Evolutionary conservation across 1,140 invertebrate genomes (phyloP).

Genomic region (Radopholus similis): DNA sequence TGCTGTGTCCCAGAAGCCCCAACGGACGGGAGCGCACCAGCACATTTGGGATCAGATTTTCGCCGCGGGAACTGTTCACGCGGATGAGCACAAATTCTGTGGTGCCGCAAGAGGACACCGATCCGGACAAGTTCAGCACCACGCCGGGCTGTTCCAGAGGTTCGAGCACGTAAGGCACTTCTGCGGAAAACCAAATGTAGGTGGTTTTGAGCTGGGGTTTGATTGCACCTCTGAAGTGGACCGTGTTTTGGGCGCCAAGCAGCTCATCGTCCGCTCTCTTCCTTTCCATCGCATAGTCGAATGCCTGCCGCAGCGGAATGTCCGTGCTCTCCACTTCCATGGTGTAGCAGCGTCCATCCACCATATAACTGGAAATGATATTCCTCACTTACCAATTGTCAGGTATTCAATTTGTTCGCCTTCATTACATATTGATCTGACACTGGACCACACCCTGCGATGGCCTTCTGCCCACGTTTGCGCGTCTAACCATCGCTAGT

Average conservation of each 20-base stretch:
- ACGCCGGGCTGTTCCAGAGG: neutral
- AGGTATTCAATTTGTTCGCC: neutral
- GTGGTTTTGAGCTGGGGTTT: neutral
- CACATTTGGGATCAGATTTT: neutral
- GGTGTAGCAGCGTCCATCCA: conserved; percentile 12
- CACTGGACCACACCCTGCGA: neutral
- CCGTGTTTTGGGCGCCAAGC: neutral
- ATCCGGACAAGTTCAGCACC: conserved; percentile 1
- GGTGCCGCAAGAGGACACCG: conserved; percentile 1
- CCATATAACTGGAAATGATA: neutral
- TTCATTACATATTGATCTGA: no score
- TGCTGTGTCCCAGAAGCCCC: neutral
- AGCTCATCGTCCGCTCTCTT: neutral
- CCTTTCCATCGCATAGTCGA: conserved; percentile 9
- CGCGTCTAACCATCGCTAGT: conserved; percentile 5
- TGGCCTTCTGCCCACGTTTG: neutral
- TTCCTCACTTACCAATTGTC: neutral
- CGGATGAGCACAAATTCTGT: conserved; percentile 4
- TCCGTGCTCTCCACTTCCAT: neutral
- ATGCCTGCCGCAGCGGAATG: neutral
- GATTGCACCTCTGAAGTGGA: neutral
- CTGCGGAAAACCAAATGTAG: neutral
- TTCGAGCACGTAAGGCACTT: neutral
- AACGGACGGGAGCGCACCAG: neutral
- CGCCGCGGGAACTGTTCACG: conserved; percentile 5